These are phyloP conservation scores for Selene dorsalis DNA, from an alignment of 2,797 vertebrate species.

Conservation along the genomic window DNA sequence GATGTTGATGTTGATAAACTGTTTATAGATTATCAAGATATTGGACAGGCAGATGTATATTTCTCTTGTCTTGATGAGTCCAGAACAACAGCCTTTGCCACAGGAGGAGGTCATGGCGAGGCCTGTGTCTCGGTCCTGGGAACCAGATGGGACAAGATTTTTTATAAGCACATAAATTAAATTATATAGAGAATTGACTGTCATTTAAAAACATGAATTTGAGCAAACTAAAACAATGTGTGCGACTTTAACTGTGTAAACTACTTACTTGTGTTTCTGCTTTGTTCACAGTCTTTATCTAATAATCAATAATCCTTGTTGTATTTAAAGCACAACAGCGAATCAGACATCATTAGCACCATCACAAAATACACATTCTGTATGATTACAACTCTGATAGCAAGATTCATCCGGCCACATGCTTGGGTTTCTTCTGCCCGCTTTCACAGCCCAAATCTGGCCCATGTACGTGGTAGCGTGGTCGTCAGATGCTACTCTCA, in stretches of 20 bases:
- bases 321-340: neutral
- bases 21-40: slow-evolving; percentile 2
- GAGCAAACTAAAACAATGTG: neutral
- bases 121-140: neutral
- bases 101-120: neutral
- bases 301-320: neutral
- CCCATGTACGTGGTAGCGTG: too few species aligned
- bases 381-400: too few species aligned
- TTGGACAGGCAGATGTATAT: neutral
- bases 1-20: neutral
- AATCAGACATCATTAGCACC: neutral
- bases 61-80: neutral
- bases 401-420: too few species aligned
- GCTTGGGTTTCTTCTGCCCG: too few species aligned
- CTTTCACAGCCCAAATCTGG: too few species aligned
- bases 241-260: neutral
- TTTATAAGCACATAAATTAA: neutral
- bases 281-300: too few species aligned
- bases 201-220: too few species aligned
- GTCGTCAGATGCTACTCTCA: too few species aligned
- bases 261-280: neutral
- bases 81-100: neutral
- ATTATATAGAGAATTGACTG: neutral
- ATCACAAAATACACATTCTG: too few species aligned
- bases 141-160: neutral